A percentile compares a stretch with the other conserved stretches of the same genome.
Evolutionary conservation across 2,888 invertebrate genomes (phyloP).

Genomic region (Blastobasis lacticolella): DNA sequence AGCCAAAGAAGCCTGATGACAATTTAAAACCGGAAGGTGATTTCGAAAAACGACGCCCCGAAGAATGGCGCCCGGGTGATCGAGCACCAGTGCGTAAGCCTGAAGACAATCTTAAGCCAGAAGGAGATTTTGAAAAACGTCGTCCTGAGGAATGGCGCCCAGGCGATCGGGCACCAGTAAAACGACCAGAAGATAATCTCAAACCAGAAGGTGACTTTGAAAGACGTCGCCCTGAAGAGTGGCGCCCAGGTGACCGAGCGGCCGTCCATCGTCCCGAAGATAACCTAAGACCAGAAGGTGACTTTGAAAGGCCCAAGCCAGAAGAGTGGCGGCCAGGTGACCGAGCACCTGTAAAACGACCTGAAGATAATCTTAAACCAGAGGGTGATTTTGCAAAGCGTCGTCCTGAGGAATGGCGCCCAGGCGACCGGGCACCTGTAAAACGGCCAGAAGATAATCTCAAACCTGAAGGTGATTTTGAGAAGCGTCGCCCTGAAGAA

Average conservation of each 20-base stretch:
- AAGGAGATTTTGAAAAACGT: constrained; percentile 49
- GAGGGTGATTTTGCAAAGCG: constrained; percentile 64
- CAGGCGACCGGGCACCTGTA: constrained; percentile 61
- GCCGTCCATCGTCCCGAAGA: constrained; percentile 59
- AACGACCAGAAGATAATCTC: constrained; percentile 51
- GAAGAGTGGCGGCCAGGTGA: constrained; percentile 54
- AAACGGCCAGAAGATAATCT: constrained; percentile 66
- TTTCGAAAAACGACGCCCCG: constrained; percentile 48
- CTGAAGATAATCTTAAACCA: constrained; percentile 62
- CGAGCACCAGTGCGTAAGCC: constrained; percentile 53
- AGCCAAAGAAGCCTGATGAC: constrained; percentile 68
- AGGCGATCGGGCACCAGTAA: constrained; percentile 36
- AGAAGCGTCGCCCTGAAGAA: constrained; percentile 39
- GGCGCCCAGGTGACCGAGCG: constrained; percentile 51
- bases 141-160: constrained; percentile 48
- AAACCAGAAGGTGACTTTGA: constrained; percentile 58
- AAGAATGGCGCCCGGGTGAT: constrained; percentile 65
- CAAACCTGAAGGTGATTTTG: constrained; percentile 64
- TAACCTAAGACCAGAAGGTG: constrained; percentile 66
- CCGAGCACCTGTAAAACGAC: constrained; percentile 35
- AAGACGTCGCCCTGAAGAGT: constrained; percentile 31
- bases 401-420: constrained; percentile 42
- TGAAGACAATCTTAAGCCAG: constrained; percentile 66
- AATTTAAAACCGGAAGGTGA: constrained; percentile 72
- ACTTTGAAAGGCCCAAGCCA: constrained; percentile 46